A percentile compares a stretch with the other conserved stretches of the same genome.
phyloP scores from a whole-genome alignment of 92 coral and sea anemone species.

The Epizoanthus stellaris region DNA sequence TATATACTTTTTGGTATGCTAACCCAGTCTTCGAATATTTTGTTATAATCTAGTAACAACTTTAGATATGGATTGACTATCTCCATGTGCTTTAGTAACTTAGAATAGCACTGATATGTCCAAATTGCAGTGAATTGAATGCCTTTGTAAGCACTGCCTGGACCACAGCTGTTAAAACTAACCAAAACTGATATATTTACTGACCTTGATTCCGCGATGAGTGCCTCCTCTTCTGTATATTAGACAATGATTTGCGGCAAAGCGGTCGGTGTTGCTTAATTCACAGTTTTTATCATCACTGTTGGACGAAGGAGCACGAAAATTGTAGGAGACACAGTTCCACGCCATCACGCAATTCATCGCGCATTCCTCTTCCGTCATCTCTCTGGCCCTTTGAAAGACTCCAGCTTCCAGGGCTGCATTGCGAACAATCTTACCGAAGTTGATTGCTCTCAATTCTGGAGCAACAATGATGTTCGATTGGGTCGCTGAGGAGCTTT shows the following conservation, averaged over 20 bases:
- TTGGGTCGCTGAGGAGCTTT: background rate
- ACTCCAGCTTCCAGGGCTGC: constrained; percentile 11
- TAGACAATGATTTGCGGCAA: background rate
- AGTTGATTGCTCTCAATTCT: constrained; percentile 19
- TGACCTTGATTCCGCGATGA: constrained; percentile 15
- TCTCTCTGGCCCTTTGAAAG: constrained; percentile 3
- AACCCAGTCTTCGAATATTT: too few species aligned
- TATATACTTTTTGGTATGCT: too few species aligned
- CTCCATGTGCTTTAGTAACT: too few species aligned
- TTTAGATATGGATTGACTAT: too few species aligned
- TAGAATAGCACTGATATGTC: too few species aligned
- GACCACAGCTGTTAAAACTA: too few species aligned
- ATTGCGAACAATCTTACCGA: constrained; percentile 7
- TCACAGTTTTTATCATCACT: background rate
- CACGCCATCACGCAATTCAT: constrained; percentile 6
- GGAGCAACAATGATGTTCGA: background rate
- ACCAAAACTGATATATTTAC: background rate
- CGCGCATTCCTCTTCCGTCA: background rate
- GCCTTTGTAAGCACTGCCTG: too few species aligned
- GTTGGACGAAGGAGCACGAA: constrained; percentile 1
- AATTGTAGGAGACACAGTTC: constrained; percentile 18
- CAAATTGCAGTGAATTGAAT: too few species aligned
- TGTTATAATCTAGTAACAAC: too few species aligned
- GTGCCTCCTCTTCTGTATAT: background rate
- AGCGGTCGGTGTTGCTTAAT: constrained; percentile 4